These are phyloP conservation scores for Hypsibius dujardini DNA, from an alignment of 1,140 invertebrate genomes.

Conservation along the genomic window DNA sequence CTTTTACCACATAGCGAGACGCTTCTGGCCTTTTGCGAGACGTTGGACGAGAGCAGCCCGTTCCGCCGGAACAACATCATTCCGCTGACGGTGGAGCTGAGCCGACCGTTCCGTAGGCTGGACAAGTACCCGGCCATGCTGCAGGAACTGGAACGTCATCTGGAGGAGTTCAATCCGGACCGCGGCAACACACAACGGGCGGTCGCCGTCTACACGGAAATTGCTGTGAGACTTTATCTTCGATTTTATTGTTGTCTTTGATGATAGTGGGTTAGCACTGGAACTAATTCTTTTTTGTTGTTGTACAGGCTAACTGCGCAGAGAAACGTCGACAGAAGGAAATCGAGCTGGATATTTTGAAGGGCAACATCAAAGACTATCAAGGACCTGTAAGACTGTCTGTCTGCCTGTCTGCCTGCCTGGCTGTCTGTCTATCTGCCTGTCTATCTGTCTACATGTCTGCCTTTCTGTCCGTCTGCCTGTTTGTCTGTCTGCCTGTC, in stretches of 20 bases:
- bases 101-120: slow-evolving; percentile 77
- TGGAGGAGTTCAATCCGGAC: slow-evolving; percentile 83
- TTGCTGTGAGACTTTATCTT: slow-evolving; percentile 45
- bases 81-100: slow-evolving; percentile 72
- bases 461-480: no score
- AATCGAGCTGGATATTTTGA: slow-evolving; percentile 79
- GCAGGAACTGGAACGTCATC: slow-evolving; percentile 81
- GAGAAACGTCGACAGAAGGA: slow-evolving; percentile 79
- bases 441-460: no score
- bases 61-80: slow-evolving; percentile 54
- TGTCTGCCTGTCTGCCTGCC: no score
- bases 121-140: slow-evolving; percentile 72
- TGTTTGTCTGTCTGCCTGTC: no score
- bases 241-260: slow-evolving; percentile 20
- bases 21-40: slow-evolving; percentile 37
- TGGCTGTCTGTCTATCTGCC: no score
- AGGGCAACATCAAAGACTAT: slow-evolving; percentile 76
- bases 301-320: slow-evolving; percentile 53
- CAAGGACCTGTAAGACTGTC: slow-evolving; percentile 69
- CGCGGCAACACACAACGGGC: slow-evolving; percentile 86
- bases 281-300: slow-evolving; percentile 22
- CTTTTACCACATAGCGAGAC: slow-evolving; percentile 59
- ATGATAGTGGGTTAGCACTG: no score
- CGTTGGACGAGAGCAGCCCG: slow-evolving; percentile 67
- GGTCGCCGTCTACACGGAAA: slow-evolving; percentile 77